Conservation (phyloP, 2,888 invertebrate genomes). For the Chymomyza caudatula region DNA sequence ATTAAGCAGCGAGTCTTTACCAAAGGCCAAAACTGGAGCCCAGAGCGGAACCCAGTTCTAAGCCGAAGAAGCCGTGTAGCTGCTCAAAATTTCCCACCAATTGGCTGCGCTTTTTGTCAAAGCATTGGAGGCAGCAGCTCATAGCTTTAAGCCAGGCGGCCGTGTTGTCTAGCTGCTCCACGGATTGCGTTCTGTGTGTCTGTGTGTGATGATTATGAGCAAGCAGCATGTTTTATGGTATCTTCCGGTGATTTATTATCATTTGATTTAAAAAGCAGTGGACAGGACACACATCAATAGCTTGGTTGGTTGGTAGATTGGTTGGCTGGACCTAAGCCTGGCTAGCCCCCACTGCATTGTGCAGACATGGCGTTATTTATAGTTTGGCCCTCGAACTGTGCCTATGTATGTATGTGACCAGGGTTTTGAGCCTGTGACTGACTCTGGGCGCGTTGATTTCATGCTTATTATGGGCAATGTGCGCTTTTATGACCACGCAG, state of each 20-base stretch:
- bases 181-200: not conserved
- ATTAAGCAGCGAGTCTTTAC: constrained; percentile 47
- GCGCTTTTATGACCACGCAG: constrained; percentile 62
- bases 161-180: constrained; percentile 13
- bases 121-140: not conserved
- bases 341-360: constrained; percentile 3
- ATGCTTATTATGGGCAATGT: constrained; percentile 66
- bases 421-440: not conserved
- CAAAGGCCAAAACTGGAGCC: not conserved
- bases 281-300: constrained; percentile 70
- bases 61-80: constrained; percentile 30
- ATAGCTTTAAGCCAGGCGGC: not conserved
- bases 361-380: constrained; percentile 59
- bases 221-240: constrained; percentile 76
- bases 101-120: constrained; percentile 4
- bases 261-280: constrained; percentile 76
- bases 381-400: constrained; percentile 34
- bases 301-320: too few relatives aligned
- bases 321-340: not conserved
- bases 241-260: constrained; percentile 77
- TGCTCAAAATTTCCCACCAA: constrained; percentile 63
- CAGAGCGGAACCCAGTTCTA: constrained; percentile 42
- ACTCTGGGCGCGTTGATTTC: constrained; percentile 47
- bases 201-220: constrained; percentile 61
- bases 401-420: not conserved